Evolutionary conservation across 2,888 invertebrate genomes (phyloP).

Genomic region (Pelosia muscerda): DNA sequence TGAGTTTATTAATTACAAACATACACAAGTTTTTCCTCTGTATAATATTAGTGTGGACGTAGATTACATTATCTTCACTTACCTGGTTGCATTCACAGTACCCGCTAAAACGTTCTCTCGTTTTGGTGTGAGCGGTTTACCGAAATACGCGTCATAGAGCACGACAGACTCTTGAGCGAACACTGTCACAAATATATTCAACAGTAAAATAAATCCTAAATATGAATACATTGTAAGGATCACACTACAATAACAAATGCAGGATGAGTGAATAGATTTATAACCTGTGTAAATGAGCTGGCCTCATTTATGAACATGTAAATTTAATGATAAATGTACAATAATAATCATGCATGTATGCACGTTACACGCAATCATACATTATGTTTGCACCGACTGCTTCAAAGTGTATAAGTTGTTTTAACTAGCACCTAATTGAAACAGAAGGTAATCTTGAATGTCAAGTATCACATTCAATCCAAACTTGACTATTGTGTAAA

Average conservation of each 20-base stretch:
- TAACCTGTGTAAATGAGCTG: neutral
- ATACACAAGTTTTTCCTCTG: too few relatives aligned
- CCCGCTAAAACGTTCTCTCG: slow-evolving; percentile 39
- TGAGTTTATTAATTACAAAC: too few relatives aligned
- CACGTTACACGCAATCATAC: neutral
- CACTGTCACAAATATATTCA: slow-evolving; percentile 11
- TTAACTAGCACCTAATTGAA: too few relatives aligned
- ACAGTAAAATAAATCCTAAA: neutral
- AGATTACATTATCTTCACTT: too few relatives aligned
- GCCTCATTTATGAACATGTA: neutral
- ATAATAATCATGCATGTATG: neutral
- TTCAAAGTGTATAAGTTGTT: too few relatives aligned
- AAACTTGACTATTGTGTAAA: too few relatives aligned
- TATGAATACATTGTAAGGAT: neutral
- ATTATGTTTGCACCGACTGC: neutral
- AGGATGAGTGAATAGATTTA: neutral
- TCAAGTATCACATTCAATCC: too few relatives aligned
- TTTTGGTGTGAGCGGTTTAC: slow-evolving; percentile 48
- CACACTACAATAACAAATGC: neutral
- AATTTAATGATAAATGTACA: too few relatives aligned
- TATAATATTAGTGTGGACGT: too few relatives aligned
- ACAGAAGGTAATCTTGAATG: too few relatives aligned
- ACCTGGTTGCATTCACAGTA: slow-evolving; percentile 47
- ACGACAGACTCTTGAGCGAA: slow-evolving; percentile 23
- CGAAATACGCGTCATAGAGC: slow-evolving; percentile 57